Conservation (phyloP, 2,888 invertebrate genomes). For the Prosapia bicincta region DNA sequence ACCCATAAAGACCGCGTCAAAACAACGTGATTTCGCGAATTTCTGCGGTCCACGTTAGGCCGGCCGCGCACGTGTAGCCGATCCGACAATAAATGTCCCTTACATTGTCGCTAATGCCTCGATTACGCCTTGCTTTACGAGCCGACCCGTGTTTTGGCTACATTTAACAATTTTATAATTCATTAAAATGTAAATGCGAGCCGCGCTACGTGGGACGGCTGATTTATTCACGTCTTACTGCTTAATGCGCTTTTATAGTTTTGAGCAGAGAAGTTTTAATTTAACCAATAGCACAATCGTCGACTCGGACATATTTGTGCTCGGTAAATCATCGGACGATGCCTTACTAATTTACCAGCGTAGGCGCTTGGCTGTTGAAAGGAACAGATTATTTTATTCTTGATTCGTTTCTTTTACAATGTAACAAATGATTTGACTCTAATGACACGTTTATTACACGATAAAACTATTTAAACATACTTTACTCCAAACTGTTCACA, state of each 20-base stretch:
- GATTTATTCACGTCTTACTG: background rate
- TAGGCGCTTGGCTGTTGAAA: background rate
- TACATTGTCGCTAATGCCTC: background rate
- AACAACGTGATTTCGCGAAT: no score
- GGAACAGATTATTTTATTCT: background rate
- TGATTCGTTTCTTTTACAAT: background rate
- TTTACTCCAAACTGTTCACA: no score
- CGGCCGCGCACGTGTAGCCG: background rate
- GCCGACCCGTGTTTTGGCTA: conserved; percentile 22
- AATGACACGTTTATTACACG: no score
- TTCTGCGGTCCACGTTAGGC: background rate
- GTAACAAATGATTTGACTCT: background rate
- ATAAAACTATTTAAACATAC: no score
- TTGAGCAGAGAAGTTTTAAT: background rate
- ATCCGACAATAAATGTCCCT: background rate
- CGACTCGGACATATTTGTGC: background rate
- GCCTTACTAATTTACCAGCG: background rate
- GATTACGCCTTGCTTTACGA: background rate
- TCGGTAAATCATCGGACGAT: background rate
- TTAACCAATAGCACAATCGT: background rate
- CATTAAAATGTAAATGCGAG: conserved; percentile 24
- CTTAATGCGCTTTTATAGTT: background rate
- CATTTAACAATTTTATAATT: conserved; percentile 26
- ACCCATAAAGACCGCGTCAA: no score
- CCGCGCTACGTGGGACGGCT: background rate